Base-by-base conservation (phyloP, 2,113 vertebrate species). In the Oostethus manadensis region DNA sequence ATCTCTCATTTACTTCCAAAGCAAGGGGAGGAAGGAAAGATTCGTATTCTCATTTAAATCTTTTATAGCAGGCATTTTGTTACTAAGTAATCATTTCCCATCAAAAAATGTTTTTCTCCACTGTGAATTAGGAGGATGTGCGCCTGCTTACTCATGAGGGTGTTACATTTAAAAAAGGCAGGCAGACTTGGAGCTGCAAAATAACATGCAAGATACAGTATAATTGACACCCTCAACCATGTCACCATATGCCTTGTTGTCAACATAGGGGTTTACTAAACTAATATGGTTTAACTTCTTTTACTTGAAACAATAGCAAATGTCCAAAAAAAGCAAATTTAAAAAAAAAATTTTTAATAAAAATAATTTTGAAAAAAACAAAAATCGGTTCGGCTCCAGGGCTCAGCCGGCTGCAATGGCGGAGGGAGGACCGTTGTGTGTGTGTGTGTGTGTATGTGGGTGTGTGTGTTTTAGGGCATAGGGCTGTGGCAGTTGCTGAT, bases 41-140 rank as follows among this genome's bases (percentile, higher is more conserved):
- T 4, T 55, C 11, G 6, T n/a, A 55, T 6, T 18, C 14, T 42
- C 38, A 67, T 67, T 64, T 15, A 2, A 23, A 23, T 20, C 51
- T 38, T 33, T 8, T 3, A 56, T 16, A 53, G 51, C 23, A 16
- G 22, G 38, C 38, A 42, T 60, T 70, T 18, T 58, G 62, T 69
- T 74, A 74, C 64, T 70, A 64, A 59, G 55, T 46, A 46, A 64
- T 79, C 10, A 63, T 76, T 70, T 75, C 62, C 42, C 57, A 76
- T 74, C 60, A 68, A 66, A 29, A 66, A 38, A 60, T 56, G 35
- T 78, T 70, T 74, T 56, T 60, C 66, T 69, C 66, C 18, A 16
- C 58, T 71, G 56, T 74, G 70, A 77, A 77, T 72, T 33, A 33
- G 3, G 58, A 70, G 44, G 60, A 57, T 62, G 40, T 70, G 59